A percentile compares a stretch with the other conserved stretches of the same genome.
Conservation (phyloP, 2,113 vertebrate species). For the Tricholaema leucomelas region DNA sequence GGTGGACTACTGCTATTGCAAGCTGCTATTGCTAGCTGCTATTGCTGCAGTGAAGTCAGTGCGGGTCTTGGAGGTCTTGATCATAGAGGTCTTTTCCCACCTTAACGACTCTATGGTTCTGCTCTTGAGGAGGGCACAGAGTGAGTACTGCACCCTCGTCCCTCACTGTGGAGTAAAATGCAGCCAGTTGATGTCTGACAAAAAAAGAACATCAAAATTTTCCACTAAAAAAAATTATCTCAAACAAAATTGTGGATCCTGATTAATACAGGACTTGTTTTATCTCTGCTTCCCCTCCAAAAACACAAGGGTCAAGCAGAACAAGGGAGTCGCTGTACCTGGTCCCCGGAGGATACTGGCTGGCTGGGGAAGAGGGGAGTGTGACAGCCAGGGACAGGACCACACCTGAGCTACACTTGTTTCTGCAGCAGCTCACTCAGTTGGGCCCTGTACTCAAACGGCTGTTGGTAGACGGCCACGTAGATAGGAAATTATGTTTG, state of each 20-base stretch:
- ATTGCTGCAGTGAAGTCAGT: neutral
- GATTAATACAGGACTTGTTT: neutral
- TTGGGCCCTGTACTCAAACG: neutral
- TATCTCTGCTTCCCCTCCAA: neutral
- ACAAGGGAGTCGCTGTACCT: neutral
- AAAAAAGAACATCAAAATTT: neutral
- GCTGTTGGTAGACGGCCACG: accelerated
- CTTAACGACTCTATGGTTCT: neutral
- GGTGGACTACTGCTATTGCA: neutral
- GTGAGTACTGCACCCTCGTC: neutral
- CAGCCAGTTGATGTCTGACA: neutral
- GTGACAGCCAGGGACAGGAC: neutral
- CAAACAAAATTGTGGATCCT: neutral
- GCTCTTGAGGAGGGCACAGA: neutral
- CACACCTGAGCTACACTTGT: neutral
- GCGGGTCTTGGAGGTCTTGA: too few relatives aligned
- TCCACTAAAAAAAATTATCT: neutral
- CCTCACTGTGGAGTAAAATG: neutral
- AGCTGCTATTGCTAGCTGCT: neutral
- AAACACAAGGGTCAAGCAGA: neutral
- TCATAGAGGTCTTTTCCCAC: too few relatives aligned
- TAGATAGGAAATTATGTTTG: neutral
- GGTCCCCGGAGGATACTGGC: neutral
- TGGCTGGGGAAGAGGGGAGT: neutral
- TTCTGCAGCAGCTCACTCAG: neutral